These are phyloP conservation scores for human DNA, from an alignment of 2,113 vertebrate genomes.

Conservation along the genomic window DNA sequence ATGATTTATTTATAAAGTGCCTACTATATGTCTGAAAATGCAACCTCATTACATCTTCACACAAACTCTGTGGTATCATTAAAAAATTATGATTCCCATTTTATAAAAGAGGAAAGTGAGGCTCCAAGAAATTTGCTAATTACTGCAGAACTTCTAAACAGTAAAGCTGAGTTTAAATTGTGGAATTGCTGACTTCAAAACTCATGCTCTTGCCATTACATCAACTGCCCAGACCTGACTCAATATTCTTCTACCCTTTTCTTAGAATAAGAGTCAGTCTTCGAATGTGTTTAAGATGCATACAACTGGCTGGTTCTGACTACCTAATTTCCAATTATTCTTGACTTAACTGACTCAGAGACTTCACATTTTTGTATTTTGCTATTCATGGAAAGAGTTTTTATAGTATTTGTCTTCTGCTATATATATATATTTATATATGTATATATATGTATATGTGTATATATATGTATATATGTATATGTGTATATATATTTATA, in stretches of 20 bases:
- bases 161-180: not conserved
- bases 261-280: not conserved
- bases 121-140: not conserved
- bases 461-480: not conserved
- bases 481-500: rapidly evolving
- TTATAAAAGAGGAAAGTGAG: not conserved
- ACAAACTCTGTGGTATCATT: not conserved
- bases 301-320: not conserved
- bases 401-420: not conserved
- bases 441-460: too few relatives aligned
- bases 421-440: not conserved
- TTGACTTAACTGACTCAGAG: not conserved
- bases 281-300: not conserved
- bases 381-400: not conserved
- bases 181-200: not conserved
- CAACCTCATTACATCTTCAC: not conserved
- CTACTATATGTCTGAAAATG: not conserved
- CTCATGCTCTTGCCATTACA: not conserved
- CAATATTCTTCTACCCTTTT: not conserved
- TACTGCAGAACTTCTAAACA: not conserved
- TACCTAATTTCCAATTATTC: not conserved
- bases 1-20: not conserved
- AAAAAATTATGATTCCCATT: not conserved
- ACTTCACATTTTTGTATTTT: not conserved
- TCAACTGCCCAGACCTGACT: not conserved